These are phyloP conservation scores for Oreochromis grahami DNA, from an alignment of 2,797 vertebrate genomes.

Conservation along the genomic window DNA sequence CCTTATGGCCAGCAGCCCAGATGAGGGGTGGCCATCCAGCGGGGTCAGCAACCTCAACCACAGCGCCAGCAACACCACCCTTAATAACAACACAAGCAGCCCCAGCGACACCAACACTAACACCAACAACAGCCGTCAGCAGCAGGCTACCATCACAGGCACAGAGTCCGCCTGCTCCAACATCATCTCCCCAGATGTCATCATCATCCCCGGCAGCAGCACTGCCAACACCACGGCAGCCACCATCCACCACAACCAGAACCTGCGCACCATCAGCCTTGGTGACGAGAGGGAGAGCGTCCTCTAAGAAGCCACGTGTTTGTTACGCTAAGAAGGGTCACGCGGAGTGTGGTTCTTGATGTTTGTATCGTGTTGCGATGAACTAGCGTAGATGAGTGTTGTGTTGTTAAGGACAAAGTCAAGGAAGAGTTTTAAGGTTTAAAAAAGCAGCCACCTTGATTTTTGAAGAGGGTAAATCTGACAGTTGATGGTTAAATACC, in stretches of 20 bases:
- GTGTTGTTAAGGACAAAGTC: neutral
- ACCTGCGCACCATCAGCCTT: slow-evolving; percentile 82
- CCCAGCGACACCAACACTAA: slow-evolving; percentile 65
- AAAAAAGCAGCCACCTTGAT: neutral
- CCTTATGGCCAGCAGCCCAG: slow-evolving; percentile 89
- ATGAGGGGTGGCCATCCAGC: slow-evolving; percentile 86
- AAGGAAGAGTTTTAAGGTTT: slow-evolving; percentile 12
- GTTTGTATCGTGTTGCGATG: slow-evolving; percentile 13
- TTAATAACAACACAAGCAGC: slow-evolving; percentile 85
- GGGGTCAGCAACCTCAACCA: slow-evolving; percentile 87
- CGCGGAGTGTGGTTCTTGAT: neutral
- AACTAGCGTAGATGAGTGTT: slow-evolving; percentile 13
- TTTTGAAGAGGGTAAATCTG: neutral
- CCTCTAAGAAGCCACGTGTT: slow-evolving; percentile 71
- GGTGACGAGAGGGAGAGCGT: slow-evolving; percentile 95
- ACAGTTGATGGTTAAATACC: neutral
- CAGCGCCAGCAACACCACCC: slow-evolving; percentile 79
- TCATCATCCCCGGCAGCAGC: slow-evolving; percentile 80
- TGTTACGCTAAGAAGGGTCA: neutral
- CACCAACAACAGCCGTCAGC: slow-evolving; percentile 65
- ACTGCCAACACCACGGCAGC: slow-evolving; percentile 44
- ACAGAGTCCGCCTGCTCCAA: slow-evolving; percentile 60
- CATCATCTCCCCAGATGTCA: slow-evolving; percentile 58
- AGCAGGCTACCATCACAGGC: slow-evolving; percentile 69
- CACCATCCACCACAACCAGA: slow-evolving; percentile 86